Base-by-base conservation (phyloP, 2,797 vertebrate species). In the Dromococcyx pavoninus region DNA sequence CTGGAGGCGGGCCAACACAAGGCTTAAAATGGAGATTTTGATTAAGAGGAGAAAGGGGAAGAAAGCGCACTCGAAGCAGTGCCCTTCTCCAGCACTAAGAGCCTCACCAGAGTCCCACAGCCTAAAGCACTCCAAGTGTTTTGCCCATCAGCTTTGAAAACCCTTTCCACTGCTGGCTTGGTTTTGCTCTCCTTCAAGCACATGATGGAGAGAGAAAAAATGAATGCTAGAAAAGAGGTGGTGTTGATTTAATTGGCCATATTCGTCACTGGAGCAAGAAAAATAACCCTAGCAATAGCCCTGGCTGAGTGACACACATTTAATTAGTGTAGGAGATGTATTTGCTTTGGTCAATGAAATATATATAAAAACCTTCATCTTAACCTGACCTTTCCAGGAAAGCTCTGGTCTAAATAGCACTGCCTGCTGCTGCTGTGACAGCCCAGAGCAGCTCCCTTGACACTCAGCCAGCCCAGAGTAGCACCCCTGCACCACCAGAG, bases 211-310 rank as follows among this genome's bases (percentile, higher is more conserved):
- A 46, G 48, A 64, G 69, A 71, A 86, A 86, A n/a, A 87, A 73
- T 37, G 32, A 93, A 57, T 50, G 21, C 67, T 84, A 88, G 61
- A 61, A 70, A 67, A 89, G 62, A 77, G 60, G 91, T 61, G 37
- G 15, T 73, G 64, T 44, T 84, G 87, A 88, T 88, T 93, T 96
- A 93, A 92, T 93, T 91, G 73, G 73, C 74, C 37, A 33, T 53
- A 70, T 95, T 93, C 2, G 0, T 90, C 67, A 82, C 54, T 57
- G 85, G 73, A 93, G 90, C 74, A 81, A 90, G 89, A 87, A 83
- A 91, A 94, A 76, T 64, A 86, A 91, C 64, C 71, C 72, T 14
- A 65, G 88, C 88, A 61, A 73, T 39, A 78, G 72, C 77, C 11
- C 41, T 54, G 37, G 24, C 62, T 62, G 85, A 94, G 74, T 58